Evolutionary conservation across 2,113 vertebrate genomes (phyloP).

Genomic region (Sisor rabdophorus): DNA sequence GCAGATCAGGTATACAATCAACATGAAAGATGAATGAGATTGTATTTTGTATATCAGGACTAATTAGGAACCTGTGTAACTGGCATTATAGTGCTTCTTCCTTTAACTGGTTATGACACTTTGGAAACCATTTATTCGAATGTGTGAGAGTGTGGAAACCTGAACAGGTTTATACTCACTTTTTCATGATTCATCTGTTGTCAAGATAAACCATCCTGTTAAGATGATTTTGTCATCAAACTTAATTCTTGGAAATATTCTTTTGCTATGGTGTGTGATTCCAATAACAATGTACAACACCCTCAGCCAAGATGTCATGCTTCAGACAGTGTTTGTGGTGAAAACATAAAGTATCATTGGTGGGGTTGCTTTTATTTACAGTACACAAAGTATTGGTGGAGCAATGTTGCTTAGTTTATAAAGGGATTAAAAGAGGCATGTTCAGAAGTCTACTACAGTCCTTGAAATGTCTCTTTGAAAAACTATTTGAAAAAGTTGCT

Average conservation of each 20-base stretch:
- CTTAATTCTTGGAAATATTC: background rate
- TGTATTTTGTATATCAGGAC: slow-evolving; percentile 1
- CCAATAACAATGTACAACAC: background rate
- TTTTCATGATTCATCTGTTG: background rate
- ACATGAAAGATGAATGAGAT: slow-evolving; percentile 39
- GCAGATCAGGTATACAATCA: slow-evolving; percentile 32
- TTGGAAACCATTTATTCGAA: background rate
- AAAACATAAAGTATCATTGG: slow-evolving; percentile 48
- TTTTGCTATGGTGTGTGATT: background rate
- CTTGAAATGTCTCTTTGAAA: too few relatives aligned
- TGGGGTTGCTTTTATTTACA: slow-evolving; percentile 46
- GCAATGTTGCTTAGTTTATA: background rate
- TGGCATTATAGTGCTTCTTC: background rate
- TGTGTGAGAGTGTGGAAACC: background rate
- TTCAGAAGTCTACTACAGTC: background rate
- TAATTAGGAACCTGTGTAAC: background rate
- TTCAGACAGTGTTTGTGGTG: slow-evolving; percentile 38
- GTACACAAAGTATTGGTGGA: slow-evolving; percentile 36
- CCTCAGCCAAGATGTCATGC: background rate
- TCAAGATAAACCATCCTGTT: background rate
- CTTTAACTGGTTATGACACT: background rate
- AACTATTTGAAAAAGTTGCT: too few relatives aligned
- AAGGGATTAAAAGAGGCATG: slow-evolving; percentile 5
- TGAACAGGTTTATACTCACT: background rate
- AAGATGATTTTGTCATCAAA: background rate